Base-by-base conservation (phyloP, 2,888 invertebrate species). In the Siphlonurus alternatus region DNA sequence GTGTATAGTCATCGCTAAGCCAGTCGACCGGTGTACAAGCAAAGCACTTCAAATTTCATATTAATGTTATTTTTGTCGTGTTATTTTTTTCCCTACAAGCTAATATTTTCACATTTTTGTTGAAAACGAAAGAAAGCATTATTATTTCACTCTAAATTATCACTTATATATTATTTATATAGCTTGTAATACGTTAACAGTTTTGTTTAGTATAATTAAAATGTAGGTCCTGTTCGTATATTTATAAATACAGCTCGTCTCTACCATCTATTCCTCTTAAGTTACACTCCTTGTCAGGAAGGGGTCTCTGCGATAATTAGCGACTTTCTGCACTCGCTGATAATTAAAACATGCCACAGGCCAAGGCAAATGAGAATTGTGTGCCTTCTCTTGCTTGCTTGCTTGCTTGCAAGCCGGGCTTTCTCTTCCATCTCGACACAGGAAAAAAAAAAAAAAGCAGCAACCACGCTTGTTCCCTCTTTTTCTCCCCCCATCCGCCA, bases 331-430 rank as follows among this genome's bases (percentile, higher is more conserved):
- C 38, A 38, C 38, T 38, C 38, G 38, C 7, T 38, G 56, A 56
- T 56, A 56, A 56, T 56, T 56, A 56, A 56, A 56, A 56, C 56
- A 22, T 22, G 56, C 56, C 56, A 56, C 56, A 22, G 56, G 56
- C 56, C 38, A 38, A 38, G 38, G 38, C 7, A 38, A 38, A 38
- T 38, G 38, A 38, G 38, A 38, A 38, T 38, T 38, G 7, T 38
- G 38, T 38, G 38, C 38, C 15, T 38, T 38, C n/a, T n/a, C n/a
- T 38, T 38, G 38, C 38, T 38, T 38, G 38, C 38, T 38, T n/a
- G 15, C 15, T 10, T 15, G 38, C 38, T 38, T 15, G 38, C 38
- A 15, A 38, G 5, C 7, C 38, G 38, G 15, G 38, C 15, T 38
- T 38, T 38, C 38, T 38, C 38, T 38, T 38, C 38, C 38, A 38